Evolutionary conservation across 1,140 invertebrate species (phyloP).

Genomic region (Pissodes strobi): DNA sequence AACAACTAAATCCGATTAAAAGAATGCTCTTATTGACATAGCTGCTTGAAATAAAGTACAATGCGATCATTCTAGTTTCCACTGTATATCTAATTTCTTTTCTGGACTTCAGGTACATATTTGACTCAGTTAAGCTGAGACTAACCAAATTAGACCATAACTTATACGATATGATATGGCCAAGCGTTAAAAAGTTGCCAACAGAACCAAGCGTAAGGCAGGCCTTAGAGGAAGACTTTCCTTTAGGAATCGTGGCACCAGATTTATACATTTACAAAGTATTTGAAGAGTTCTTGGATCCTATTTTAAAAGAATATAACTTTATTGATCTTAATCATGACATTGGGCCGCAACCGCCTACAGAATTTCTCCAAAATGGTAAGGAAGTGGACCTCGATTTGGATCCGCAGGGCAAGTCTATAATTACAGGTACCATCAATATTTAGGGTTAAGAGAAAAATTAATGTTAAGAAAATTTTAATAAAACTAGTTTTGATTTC

Average conservation of each 20-base stretch:
- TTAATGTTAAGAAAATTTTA: no score
- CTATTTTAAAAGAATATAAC: constrained; percentile 78
- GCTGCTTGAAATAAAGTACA: no score
- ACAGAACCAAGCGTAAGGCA: constrained; percentile 57
- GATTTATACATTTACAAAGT: constrained; percentile 81
- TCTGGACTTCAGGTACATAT: constrained; percentile 59
- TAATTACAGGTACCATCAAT: constrained; percentile 61
- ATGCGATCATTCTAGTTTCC: no score
- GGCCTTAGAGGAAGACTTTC: constrained; percentile 67
- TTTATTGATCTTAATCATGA: constrained; percentile 68
- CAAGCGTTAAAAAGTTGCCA: constrained; percentile 73
- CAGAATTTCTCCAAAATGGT: constrained; percentile 58
- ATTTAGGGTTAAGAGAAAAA: no score
- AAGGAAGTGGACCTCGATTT: constrained; percentile 65
- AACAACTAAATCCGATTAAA: no score
- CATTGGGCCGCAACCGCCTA: constrained; percentile 63
- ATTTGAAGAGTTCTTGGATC: constrained; percentile 76
- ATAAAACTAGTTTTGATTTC: no score
- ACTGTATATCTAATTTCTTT: no score
- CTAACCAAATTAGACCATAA: constrained; percentile 77
- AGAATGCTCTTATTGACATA: no score
- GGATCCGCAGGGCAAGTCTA: constrained; percentile 71
- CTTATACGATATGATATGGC: constrained; percentile 80
- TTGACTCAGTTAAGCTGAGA: constrained; percentile 70
- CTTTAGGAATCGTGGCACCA: constrained; percentile 73